These are phyloP conservation scores for Callipepla squamata DNA, from an alignment of 2,113 vertebrate species.

Conservation along the genomic window DNA sequence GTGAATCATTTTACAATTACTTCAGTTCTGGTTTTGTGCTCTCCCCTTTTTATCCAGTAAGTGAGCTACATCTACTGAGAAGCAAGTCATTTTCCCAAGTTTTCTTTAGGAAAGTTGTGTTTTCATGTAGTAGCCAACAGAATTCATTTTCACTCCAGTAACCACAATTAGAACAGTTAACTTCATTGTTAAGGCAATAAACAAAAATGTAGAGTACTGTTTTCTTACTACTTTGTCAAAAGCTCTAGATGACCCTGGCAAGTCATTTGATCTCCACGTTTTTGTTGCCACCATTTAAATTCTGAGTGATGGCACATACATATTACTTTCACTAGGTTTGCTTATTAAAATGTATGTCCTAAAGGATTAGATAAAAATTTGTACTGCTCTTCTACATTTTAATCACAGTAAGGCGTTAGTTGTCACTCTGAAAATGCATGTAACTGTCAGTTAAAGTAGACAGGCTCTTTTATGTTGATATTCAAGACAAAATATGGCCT, in stretches of 20 bases:
- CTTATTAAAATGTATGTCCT: neutral
- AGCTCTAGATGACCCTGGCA: neutral
- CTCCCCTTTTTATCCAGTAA: neutral
- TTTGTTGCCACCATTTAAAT: neutral
- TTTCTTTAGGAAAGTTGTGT: neutral
- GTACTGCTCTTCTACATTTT: neutral
- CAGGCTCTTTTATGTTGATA: neutral
- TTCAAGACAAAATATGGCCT: neutral
- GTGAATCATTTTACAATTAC: neutral
- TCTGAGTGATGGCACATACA: neutral
- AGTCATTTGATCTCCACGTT: neutral
- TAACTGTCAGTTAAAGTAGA: neutral
- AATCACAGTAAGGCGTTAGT: neutral
- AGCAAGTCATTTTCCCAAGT: neutral
- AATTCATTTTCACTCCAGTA: neutral
- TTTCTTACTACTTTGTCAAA: neutral
- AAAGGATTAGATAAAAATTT: neutral
- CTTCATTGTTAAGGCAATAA: neutral
- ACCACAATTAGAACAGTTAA: accelerated
- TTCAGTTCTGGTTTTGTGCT: neutral
- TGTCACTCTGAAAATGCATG: neutral
- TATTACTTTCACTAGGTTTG: neutral
- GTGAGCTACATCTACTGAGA: neutral
- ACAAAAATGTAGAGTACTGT: neutral
- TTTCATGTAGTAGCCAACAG: neutral